These are phyloP conservation scores for Tokudaia muenninki DNA, from an alignment of 2,797 vertebrate species.

Conservation along the genomic window DNA sequence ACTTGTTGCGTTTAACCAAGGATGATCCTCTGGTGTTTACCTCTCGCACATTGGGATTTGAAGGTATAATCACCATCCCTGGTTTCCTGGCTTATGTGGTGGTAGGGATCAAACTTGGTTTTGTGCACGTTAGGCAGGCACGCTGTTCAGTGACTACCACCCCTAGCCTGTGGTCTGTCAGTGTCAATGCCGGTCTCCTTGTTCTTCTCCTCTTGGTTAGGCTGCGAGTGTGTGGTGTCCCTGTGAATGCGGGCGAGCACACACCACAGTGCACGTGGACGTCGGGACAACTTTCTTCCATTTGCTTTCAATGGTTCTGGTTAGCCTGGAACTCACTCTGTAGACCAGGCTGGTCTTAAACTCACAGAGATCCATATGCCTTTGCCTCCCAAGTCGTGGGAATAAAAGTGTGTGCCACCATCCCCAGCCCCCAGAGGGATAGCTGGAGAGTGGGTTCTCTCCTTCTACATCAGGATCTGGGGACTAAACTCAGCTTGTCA, in stretches of 20 bases:
- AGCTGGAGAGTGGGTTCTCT: neutral
- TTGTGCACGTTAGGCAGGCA: neutral
- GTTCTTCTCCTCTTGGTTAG: neutral
- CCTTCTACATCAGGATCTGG: neutral
- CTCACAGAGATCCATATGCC: neutral
- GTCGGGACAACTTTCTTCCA: neutral
- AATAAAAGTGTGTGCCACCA: neutral
- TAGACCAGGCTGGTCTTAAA: neutral
- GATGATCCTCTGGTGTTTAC: neutral
- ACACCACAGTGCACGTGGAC: neutral
- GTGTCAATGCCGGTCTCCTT: neutral
- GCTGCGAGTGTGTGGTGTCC: no score
- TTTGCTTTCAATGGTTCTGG: neutral
- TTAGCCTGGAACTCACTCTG: neutral
- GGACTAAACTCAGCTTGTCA: neutral
- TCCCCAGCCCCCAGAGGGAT: no score
- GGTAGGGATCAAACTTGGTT: neutral
- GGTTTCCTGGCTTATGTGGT: neutral
- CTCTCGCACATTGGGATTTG: neutral
- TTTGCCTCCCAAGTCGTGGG: neutral
- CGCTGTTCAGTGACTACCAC: neutral
- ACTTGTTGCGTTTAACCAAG: neutral
- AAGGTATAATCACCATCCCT: neutral
- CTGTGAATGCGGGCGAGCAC: no score
- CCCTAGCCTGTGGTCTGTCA: neutral